Evolutionary conservation across 2,888 invertebrate genomes (phyloP).

Genomic region (Tachystola acroxantha): DNA sequence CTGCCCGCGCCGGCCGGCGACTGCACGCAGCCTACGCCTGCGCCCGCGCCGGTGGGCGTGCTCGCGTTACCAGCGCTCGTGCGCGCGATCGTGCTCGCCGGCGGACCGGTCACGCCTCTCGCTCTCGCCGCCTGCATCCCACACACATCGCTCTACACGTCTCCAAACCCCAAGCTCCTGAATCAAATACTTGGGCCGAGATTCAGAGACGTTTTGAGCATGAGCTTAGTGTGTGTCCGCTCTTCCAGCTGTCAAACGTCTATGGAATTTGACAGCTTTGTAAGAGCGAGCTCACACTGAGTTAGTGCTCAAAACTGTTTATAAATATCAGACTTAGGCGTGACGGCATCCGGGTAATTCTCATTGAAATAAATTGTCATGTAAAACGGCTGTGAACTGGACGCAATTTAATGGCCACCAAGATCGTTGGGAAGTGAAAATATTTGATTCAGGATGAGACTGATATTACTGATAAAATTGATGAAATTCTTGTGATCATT

Average conservation of each 20-base stretch:
- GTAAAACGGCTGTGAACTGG: too few species aligned
- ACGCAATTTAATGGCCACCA: too few species aligned
- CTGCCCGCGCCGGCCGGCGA: slow-evolving; percentile 43
- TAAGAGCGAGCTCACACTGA: too few species aligned
- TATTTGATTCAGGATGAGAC: not conserved
- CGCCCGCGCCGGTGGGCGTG: slow-evolving; percentile 49
- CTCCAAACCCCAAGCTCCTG: not conserved
- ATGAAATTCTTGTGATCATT: slow-evolving; percentile 1
- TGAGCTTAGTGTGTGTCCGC: too few species aligned
- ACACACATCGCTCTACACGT: slow-evolving; percentile 3
- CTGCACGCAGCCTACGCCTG: slow-evolving; percentile 40
- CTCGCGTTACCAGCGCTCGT: slow-evolving; percentile 80
- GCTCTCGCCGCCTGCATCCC: slow-evolving; percentile 58
- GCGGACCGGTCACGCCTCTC: slow-evolving; percentile 71
- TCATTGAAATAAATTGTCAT: too few species aligned
- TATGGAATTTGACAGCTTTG: too few species aligned
- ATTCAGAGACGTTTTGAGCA: too few species aligned
- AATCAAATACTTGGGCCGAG: not conserved
- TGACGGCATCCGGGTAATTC: too few species aligned
- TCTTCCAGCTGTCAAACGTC: too few species aligned
- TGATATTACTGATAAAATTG: not conserved
- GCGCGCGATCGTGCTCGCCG: slow-evolving; percentile 77
- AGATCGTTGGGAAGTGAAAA: too few species aligned
- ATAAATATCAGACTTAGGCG: too few species aligned
- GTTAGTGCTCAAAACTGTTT: too few species aligned